phyloP scores from a whole-genome alignment of 2,888 invertebrate species.

The Lypha dubia region DNA sequence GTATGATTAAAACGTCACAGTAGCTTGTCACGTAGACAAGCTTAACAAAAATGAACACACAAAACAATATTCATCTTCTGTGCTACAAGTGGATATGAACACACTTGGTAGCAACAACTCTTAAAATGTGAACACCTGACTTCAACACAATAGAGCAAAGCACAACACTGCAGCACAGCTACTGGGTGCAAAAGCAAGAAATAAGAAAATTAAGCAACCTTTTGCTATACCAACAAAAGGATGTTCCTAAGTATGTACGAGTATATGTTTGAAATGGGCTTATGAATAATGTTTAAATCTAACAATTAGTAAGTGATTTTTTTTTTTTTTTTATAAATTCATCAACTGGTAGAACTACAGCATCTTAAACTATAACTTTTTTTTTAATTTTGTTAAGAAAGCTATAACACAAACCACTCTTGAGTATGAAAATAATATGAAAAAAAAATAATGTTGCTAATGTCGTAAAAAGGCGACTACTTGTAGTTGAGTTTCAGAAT shows the following conservation, averaged over 20 bases:
- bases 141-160: no score
- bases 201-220: conserved; percentile 19
- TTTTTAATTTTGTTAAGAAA: conserved; percentile 16
- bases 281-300: conserved; percentile 34
- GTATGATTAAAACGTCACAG: conserved; percentile 81
- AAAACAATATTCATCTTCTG: conserved; percentile 18
- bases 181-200: conserved; percentile 32
- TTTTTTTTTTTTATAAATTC: conserved; percentile 22
- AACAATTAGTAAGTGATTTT: conserved; percentile 63
- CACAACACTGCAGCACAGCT: conserved; percentile 37
- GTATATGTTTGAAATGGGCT: conserved; percentile 45
- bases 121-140: conserved; percentile 62
- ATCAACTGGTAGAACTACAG: conserved; percentile 12
- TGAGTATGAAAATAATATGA: background rate
- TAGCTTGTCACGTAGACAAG: conserved; percentile 75
- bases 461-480: conserved; percentile 31
- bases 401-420: conserved; percentile 19
- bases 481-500: no score
- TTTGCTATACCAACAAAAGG: conserved; percentile 44
- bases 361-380: background rate
- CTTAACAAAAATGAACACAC: background rate
- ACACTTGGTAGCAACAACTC: conserved; percentile 20
- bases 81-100: background rate
- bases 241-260: conserved; percentile 61
- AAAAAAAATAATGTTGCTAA: conserved; percentile 51